A percentile compares a stretch with the other conserved stretches of the same genome.
phyloP scores from a whole-genome alignment of 2,113 vertebrate species.

The Bucco capensis region DNA sequence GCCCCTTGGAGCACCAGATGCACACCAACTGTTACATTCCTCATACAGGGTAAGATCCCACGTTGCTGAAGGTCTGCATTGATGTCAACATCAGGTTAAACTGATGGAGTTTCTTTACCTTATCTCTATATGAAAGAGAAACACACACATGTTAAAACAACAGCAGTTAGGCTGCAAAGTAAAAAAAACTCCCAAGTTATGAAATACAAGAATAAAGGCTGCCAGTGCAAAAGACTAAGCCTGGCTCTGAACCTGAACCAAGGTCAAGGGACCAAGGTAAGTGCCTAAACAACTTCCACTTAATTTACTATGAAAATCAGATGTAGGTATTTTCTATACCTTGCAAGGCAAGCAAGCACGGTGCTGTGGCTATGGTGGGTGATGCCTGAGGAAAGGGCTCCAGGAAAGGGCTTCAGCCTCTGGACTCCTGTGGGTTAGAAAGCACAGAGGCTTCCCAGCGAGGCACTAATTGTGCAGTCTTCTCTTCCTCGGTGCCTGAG shows the following conservation, averaged over 20 bases:
- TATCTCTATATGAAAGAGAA: background rate
- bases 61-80: background rate
- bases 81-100: background rate
- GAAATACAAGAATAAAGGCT: background rate
- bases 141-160: background rate
- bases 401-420: background rate
- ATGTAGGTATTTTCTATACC: background rate
- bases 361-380: fast-evolving
- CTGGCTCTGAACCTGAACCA: background rate
- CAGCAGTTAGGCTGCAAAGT: background rate
- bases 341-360: fast-evolving
- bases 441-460: background rate
- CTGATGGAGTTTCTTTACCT: background rate
- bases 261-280: background rate
- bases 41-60: background rate
- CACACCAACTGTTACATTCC: background rate
- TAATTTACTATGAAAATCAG: background rate
- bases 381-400: background rate
- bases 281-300: background rate
- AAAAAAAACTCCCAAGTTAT: background rate
- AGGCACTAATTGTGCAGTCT: background rate
- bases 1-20: background rate
- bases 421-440: background rate
- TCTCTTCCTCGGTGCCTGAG: background rate
- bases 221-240: background rate